Base-by-base conservation (phyloP, 2,113 vertebrate genomes). In the Phasianus colchicus region DNA sequence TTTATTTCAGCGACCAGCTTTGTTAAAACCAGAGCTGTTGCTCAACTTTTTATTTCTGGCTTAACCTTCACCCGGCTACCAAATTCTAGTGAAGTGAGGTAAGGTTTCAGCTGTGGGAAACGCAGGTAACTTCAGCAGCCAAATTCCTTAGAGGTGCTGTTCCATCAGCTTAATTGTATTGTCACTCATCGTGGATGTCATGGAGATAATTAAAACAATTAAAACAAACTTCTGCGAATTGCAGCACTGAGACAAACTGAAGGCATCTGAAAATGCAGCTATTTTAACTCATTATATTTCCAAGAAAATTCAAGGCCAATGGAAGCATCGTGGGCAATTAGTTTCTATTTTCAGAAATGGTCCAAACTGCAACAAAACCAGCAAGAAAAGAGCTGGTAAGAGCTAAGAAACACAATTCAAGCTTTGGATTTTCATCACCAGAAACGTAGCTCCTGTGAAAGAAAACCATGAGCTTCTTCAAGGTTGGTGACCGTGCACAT, bases 161-260 rank as follows among this genome's bases (percentile, higher is more conserved):
- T 42, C 81, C 71, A 24, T 45, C 4, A 1, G 64, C 0, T 1
- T 84, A 86, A 94, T 70, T 88, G 88, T 7, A 25, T 14, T 52
- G 72, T 95, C 96, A 94, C 91, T 92, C 94, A 95, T 70, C 95
- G 14, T 24, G 3, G 60, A 30, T 27, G 75, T 83, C 91, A 91
- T 1, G 67, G 85, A 83, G 78, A 76, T 94, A 85, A 91, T 66
- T 74, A 57, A 30, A 42, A 42, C 78, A 87, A 91, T 85, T 94
- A 89, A 92, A 91, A 89, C 10, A 7, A 65, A 83, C 63, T 87
- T 74, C 79, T 11, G 50, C 88, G 69, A 85, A 92, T 0, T 60
- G 78, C 78, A 83, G 71, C 40, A 69, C 75, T 64, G 30, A 85
- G 67, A 80, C 74, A 74, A 63, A 89, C 34, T 2, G 0, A 83